Conservation (phyloP, 2,797 vertebrate species). For the Denticeps clupeoides region DNA sequence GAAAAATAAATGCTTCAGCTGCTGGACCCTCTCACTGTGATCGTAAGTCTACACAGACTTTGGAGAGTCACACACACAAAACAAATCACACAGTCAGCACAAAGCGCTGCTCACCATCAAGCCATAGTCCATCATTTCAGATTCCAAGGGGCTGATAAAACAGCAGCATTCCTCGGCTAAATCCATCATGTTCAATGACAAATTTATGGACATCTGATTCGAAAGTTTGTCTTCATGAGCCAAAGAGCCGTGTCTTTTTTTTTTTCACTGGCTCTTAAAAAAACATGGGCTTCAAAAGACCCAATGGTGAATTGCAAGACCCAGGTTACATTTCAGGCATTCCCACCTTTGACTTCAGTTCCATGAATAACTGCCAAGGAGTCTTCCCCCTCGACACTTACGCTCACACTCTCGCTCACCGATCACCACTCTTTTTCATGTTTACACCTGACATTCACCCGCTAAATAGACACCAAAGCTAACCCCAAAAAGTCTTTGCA, state of each 20-base stretch:
- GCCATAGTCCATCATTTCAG: slow-evolving; percentile 17
- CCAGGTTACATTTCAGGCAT: slow-evolving; percentile 22
- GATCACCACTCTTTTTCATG: not conserved
- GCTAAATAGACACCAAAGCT: no score
- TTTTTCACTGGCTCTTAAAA: slow-evolving; percentile 19
- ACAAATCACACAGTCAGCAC: slow-evolving; percentile 20
- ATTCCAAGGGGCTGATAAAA: slow-evolving; percentile 32
- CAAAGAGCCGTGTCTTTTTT: slow-evolving; percentile 13
- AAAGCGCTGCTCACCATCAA: slow-evolving; percentile 22
- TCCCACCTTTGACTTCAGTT: slow-evolving; percentile 6
- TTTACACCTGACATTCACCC: slow-evolving; percentile 3
- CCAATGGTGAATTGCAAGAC: slow-evolving; percentile 6
- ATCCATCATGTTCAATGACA: slow-evolving; percentile 14
- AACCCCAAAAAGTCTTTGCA: no score
- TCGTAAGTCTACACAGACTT: no score
- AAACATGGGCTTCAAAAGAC: slow-evolving; percentile 18
- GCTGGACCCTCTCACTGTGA: no score
- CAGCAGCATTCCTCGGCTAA: slow-evolving; percentile 11
- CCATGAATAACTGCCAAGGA: no score
- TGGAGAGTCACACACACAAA: no score
- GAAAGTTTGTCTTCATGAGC: slow-evolving; percentile 10
- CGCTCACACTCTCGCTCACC: not conserved
- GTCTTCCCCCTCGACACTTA: no score
- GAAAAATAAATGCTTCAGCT: no score
- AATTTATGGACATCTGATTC: slow-evolving; percentile 20